A percentile compares a stretch with the other conserved stretches of the same genome.
These are phyloP conservation scores for Lonchura striata DNA, from an alignment of 2,113 vertebrate genomes.

Conservation along the genomic window DNA sequence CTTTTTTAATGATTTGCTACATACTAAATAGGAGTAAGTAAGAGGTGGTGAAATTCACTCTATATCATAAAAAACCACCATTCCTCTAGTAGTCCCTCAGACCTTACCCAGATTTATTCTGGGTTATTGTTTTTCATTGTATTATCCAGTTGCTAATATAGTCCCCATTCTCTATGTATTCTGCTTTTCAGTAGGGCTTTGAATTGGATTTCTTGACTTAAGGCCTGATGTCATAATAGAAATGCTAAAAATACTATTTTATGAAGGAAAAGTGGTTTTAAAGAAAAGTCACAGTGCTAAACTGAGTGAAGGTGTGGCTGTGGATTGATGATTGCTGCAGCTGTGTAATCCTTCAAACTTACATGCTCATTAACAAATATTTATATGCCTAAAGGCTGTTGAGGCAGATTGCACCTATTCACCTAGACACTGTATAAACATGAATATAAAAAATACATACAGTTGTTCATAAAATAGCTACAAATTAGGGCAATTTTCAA, in stretches of 20 bases:
- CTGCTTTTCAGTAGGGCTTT: not conserved
- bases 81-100: not conserved
- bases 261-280: not conserved
- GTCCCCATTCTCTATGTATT: not conserved
- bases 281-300: not conserved
- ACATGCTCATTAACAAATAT: not conserved
- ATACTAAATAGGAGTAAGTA: not conserved
- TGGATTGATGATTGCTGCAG: not conserved
- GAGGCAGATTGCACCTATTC: not conserved
- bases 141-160: not conserved
- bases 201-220: not conserved
- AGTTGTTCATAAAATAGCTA: not conserved
- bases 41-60: not conserved
- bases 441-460: not conserved
- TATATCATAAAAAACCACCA: rapidly evolving
- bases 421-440: not conserved
- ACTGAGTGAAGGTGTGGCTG: not conserved
- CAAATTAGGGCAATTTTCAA: not conserved
- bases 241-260: not conserved
- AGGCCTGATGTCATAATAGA: not conserved
- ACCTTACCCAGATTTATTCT: not conserved
- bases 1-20: not conserved
- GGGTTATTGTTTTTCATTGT: not conserved
- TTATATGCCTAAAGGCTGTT: not conserved
- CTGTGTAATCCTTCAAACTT: not conserved